Percentiles rank a stretch among this genome's conserved stretches.
Evolutionary conservation across 2,888 invertebrate species (phyloP).

Genomic region (Scaptomyza polygonia): DNA sequence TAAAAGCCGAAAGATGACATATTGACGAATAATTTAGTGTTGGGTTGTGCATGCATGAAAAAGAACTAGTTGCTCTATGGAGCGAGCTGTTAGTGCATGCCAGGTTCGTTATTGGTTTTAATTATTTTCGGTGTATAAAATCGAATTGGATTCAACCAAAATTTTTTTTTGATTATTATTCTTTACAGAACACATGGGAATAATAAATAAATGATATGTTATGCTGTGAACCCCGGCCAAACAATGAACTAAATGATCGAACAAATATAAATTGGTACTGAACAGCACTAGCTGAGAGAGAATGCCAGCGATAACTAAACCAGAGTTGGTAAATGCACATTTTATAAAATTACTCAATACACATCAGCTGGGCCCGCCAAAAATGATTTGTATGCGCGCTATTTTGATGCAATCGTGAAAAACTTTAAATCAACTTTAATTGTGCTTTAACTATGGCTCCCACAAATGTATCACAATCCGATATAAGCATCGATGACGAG

Average conservation of each 20-base stretch:
- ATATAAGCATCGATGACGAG: conserved; percentile 72
- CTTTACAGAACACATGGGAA: neutral
- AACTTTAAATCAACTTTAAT: neutral
- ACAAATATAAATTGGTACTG: neutral
- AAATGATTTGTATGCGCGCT: conserved; percentile 53
- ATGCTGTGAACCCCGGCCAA: neutral
- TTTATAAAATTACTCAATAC: conserved; percentile 23
- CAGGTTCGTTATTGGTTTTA: neutral
- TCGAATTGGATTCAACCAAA: neutral
- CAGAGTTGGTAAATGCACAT: conserved; percentile 30
- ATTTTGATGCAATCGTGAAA: conserved; percentile 8
- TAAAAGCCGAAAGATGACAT: conserved; percentile 78
- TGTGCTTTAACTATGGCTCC: conserved; percentile 49
- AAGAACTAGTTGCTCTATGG: conserved; percentile 23
- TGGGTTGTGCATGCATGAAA: conserved; percentile 36
- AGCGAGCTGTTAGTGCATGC: conserved; percentile 13
- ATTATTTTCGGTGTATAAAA: neutral
- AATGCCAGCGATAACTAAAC: conserved; percentile 5
- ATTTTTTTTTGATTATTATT: neutral
- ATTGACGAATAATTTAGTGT: conserved; percentile 66
- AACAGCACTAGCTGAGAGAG: neutral
- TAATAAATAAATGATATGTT: neutral
- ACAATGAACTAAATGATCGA: conserved; percentile 1
- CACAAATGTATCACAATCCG: conserved; percentile 39
- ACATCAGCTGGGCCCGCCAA: conserved; percentile 56